Percentiles rank a stretch among this genome's conserved stretches.
Conservation (phyloP, 2,888 invertebrate species). For the Opisthograptis luteolata region DNA sequence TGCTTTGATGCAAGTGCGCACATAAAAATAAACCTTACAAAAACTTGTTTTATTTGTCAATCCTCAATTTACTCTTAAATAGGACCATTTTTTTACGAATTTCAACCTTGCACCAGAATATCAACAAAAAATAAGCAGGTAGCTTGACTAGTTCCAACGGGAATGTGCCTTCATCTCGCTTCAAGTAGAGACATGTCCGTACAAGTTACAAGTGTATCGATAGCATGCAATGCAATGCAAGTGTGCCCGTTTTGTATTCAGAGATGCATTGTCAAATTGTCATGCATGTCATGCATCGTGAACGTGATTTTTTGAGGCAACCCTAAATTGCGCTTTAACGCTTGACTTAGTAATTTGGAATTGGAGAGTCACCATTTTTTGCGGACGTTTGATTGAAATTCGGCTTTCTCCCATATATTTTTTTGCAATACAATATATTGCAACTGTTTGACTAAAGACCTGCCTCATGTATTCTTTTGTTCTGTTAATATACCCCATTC, state of each 20-base stretch:
- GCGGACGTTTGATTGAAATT: neutral
- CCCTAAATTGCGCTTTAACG: neutral
- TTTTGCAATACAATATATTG: too few relatives aligned
- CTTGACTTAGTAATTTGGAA: neutral
- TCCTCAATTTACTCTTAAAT: too few relatives aligned
- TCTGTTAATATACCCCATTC: too few relatives aligned
- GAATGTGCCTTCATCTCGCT: neutral
- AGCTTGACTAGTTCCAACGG: conserved; percentile 1
- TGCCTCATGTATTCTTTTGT: too few relatives aligned
- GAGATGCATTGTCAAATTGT: conserved; percentile 7
- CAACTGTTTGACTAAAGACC: too few relatives aligned
- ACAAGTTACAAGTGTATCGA: conserved; percentile 28
- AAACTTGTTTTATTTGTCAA: too few relatives aligned
- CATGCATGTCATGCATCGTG: too few relatives aligned
- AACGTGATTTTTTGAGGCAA: neutral
- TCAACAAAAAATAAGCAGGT: neutral
- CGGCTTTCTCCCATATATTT: too few relatives aligned
- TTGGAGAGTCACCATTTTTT: neutral
- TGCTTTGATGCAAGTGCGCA: too few relatives aligned
- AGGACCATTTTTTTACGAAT: too few relatives aligned
- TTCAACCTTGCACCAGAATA: too few relatives aligned
- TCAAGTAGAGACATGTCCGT: conserved; percentile 21
- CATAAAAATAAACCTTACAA: too few relatives aligned
- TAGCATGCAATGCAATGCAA: conserved; percentile 1
- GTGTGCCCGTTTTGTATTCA: conserved; percentile 10